Evolutionary conservation across 2,888 invertebrate species (phyloP).

Genomic region (Terebella lapidaria): DNA sequence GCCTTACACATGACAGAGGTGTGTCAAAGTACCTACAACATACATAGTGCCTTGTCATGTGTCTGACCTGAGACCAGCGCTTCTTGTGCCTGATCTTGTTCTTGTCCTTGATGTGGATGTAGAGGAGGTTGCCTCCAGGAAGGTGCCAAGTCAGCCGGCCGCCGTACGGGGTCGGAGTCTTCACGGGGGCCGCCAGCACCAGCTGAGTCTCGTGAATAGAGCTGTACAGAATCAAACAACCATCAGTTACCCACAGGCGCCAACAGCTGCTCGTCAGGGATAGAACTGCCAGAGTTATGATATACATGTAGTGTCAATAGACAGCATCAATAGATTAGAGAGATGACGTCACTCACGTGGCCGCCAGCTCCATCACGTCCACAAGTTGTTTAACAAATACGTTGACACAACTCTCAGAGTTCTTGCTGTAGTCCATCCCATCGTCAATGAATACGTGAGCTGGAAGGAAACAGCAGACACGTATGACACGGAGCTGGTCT

Average conservation of each 20-base stretch:
- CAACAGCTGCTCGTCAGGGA: too few species aligned
- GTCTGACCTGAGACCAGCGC: constrained; percentile 80
- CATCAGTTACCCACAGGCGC: too few species aligned
- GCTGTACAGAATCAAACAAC: constrained; percentile 12
- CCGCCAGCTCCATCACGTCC: constrained; percentile 44
- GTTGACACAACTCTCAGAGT: constrained; percentile 68
- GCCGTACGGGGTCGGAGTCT: constrained; percentile 88
- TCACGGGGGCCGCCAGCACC: constrained; percentile 67
- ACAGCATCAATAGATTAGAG: too few species aligned
- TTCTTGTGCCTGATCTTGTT: constrained; percentile 92
- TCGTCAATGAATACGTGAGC: constrained; percentile 99
- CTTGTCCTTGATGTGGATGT: constrained; percentile 93
- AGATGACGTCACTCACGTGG: constrained; percentile 43
- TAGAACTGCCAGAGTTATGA: too few species aligned
- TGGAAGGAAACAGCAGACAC: too few species aligned
- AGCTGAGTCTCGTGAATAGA: constrained; percentile 29
- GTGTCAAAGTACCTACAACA: too few species aligned
- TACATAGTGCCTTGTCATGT: too few species aligned
- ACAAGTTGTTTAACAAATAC: constrained; percentile 60
- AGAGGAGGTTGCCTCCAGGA: constrained; percentile 94
- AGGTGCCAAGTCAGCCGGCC: constrained; percentile 87
- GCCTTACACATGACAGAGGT: too few species aligned
- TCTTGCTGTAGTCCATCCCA: constrained; percentile 86
- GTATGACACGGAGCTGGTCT: too few species aligned
- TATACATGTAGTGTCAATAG: too few species aligned